Percentiles rank a stretch among this genome's conserved stretches.
Evolutionary conservation across 53 echinoderm and acorn worm species (phyloP).

Genomic region (Echinometra lucunter): DNA sequence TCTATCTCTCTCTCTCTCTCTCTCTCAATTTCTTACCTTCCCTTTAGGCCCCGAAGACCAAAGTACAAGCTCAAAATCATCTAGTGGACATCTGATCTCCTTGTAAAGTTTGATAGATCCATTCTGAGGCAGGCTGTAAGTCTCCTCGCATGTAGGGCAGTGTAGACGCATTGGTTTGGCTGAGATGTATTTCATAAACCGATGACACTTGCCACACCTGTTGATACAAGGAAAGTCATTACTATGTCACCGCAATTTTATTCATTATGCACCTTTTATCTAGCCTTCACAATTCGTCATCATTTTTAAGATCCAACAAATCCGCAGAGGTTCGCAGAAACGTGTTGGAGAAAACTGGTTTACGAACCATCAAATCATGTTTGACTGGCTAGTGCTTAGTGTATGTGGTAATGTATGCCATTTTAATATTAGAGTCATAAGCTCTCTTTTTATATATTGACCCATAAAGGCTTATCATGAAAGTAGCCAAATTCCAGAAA

Average conservation of each 20-base stretch:
- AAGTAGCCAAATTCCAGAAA: too few species aligned
- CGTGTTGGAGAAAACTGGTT: too few species aligned
- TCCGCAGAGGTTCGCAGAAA: too few species aligned
- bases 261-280: neutral
- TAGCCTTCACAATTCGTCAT: too few species aligned
- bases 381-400: too few species aligned
- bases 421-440: too few species aligned
- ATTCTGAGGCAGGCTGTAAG: conserved; percentile 93
- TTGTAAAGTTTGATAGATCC: conserved; percentile 96
- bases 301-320: too few species aligned
- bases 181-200: conserved; percentile 97
- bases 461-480: too few species aligned
- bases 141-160: conserved; percentile 94
- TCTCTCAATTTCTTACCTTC: conserved; percentile 75
- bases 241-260: neutral
- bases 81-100: conserved; percentile 94
- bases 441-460: too few species aligned
- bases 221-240: neutral
- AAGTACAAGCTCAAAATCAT: conserved; percentile 94
- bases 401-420: too few species aligned
- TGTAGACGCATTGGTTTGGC: conserved; percentile 95
- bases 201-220: conserved; percentile 97
- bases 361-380: too few species aligned
- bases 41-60: conserved; percentile 96
- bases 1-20: neutral